A percentile compares a stretch with the other conserved stretches of the same genome.
Evolutionary conservation across 2,797 vertebrate genomes (phyloP).

Genomic region (Enteromius mattozi): DNA sequence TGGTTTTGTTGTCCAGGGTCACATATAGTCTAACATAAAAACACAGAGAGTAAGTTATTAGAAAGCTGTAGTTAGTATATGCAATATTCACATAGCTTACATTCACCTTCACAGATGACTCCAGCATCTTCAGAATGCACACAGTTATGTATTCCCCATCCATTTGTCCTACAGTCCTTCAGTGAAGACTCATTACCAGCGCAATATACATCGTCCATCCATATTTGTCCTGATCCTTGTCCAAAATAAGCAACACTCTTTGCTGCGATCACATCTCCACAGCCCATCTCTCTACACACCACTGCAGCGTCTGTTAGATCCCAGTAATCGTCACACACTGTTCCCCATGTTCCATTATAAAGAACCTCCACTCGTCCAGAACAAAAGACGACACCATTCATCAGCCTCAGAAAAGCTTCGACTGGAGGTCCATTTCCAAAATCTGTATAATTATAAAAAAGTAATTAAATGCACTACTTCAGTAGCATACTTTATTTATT

Average conservation of each 20-base stretch:
- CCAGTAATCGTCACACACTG: no score
- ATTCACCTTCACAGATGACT: constrained; percentile 25
- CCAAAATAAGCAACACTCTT: constrained; percentile 27
- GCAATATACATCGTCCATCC: constrained; percentile 19
- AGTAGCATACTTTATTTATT: no score
- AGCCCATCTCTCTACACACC: no score
- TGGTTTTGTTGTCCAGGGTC: no score
- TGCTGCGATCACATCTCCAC: constrained; percentile 60
- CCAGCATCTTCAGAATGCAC: background rate
- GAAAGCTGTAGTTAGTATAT: background rate
- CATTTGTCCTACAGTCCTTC: background rate
- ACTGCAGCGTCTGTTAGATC: no score
- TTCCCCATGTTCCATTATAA: background rate
- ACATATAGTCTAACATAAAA: background rate
- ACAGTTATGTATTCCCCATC: constrained; percentile 23
- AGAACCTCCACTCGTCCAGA: constrained; percentile 49
- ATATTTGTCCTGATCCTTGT: constrained; percentile 16
- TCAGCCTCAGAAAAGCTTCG: constrained; percentile 14
- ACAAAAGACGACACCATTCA: background rate
- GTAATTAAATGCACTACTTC: no score
- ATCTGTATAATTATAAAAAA: background rate
- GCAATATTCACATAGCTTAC: background rate
- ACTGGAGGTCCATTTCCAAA: background rate
- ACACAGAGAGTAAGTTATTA: background rate
- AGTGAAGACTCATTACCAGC: background rate